Evolutionary conservation across 2,888 invertebrate genomes (phyloP).

Genomic region (Cosmia trapezina): DNA sequence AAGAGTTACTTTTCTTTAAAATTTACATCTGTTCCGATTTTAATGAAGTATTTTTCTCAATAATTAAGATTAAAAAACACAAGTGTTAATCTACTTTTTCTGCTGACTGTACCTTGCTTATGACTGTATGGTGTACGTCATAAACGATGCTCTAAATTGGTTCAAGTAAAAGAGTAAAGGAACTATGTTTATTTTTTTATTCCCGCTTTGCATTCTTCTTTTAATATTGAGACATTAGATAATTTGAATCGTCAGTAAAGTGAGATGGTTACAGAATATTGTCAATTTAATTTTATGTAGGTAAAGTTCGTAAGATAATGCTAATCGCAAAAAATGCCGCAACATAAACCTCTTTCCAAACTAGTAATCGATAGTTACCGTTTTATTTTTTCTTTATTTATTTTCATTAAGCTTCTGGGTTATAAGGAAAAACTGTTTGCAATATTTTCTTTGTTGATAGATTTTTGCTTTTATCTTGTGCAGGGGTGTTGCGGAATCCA

Average conservation of each 20-base stretch:
- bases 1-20: too few relatives aligned
- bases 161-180: not conserved
- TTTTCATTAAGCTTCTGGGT: not conserved
- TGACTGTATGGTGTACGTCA: too few relatives aligned
- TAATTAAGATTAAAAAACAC: too few relatives aligned
- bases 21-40: too few relatives aligned
- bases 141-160: not conserved
- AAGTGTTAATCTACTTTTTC: too few relatives aligned
- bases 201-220: not conserved
- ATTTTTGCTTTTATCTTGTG: slow-evolving; percentile 40
- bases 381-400: not conserved
- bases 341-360: not conserved
- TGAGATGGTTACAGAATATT: not conserved
- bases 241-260: not conserved
- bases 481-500: slow-evolving; percentile 1
- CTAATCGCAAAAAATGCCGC: too few relatives aligned
- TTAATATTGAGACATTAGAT: not conserved
- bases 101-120: not conserved
- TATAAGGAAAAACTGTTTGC: not conserved
- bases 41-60: too few relatives aligned
- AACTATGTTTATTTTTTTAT: too few relatives aligned
- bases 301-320: not conserved
- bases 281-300: not conserved
- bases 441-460: slow-evolving; percentile 16
- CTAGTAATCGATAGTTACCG: not conserved